These are phyloP conservation scores for Chloroceryle inda DNA, from an alignment of 2,797 vertebrate species.

Conservation along the genomic window DNA sequence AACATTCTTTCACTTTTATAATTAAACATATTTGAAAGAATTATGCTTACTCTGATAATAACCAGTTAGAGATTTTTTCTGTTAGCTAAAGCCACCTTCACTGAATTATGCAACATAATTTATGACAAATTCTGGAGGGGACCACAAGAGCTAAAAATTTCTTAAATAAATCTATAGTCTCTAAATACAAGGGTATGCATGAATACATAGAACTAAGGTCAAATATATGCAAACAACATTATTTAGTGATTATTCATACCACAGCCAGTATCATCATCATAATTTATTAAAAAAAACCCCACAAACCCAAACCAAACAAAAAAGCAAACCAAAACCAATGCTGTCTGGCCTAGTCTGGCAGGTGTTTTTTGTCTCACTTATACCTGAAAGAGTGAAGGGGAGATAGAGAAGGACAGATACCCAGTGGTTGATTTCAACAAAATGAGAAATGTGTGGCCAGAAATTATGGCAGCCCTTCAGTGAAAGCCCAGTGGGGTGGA, in stretches of 20 bases:
- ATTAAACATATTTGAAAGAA: background rate
- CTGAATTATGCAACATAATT: background rate
- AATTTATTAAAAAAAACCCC: background rate
- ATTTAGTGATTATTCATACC: background rate
- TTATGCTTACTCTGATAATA: background rate
- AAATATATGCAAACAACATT: background rate
- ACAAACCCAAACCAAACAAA: background rate
- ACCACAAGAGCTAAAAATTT: background rate
- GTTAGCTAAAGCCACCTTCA: background rate
- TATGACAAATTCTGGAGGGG: background rate
- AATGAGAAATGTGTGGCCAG: background rate
- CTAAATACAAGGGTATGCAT: background rate
- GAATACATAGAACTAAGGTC: background rate
- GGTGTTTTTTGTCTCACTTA: background rate
- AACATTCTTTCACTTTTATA: background rate
- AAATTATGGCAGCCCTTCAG: background rate
- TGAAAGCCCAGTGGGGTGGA: background rate
- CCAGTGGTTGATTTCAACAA: background rate
- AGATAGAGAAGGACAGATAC: background rate
- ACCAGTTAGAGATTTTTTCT: background rate
- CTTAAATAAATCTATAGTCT: background rate
- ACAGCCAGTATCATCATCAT: background rate
- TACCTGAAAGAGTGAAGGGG: background rate
- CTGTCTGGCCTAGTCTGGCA: background rate
- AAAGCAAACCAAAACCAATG: background rate